phyloP scores from a whole-genome alignment of 1,140 invertebrate genomes.

The Lethrus apterus region DNA sequence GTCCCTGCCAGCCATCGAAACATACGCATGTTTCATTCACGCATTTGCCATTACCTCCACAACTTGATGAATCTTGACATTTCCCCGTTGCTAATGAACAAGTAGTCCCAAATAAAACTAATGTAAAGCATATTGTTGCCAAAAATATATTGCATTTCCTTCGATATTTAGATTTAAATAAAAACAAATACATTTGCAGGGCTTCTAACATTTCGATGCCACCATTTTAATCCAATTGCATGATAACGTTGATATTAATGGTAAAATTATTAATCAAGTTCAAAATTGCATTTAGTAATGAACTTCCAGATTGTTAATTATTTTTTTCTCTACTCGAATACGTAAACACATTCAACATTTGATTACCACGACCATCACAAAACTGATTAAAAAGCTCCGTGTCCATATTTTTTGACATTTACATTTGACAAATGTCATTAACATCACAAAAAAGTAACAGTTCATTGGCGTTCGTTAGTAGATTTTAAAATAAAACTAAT shows the following conservation, averaged over 20 bases:
- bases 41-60: slow-evolving; percentile 67
- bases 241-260: slow-evolving; percentile 3
- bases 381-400: slow-evolving; percentile 3
- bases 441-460: background rate
- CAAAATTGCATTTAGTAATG: no score
- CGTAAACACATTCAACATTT: no score
- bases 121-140: slow-evolving; percentile 45
- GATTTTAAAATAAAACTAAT: no score
- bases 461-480: slow-evolving; percentile 2
- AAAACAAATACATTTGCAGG: slow-evolving; percentile 75
- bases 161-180: slow-evolving; percentile 75
- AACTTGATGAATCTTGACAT: slow-evolving; percentile 48
- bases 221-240: slow-evolving; percentile 10
- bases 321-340: slow-evolving; percentile 5
- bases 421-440: slow-evolving; percentile 11
- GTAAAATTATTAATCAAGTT: no score
- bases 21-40: slow-evolving; percentile 80
- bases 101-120: slow-evolving; percentile 33
- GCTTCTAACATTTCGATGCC: slow-evolving; percentile 56
- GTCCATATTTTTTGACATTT: slow-evolving; percentile 14
- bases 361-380: no score
- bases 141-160: slow-evolving; percentile 56
- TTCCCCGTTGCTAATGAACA: slow-evolving; percentile 42
- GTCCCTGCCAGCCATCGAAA: slow-evolving; percentile 82
- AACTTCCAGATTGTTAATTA: no score